Evolutionary conservation across 2,888 invertebrate genomes (phyloP).

Genomic region (Aleiodes testaceus): DNA sequence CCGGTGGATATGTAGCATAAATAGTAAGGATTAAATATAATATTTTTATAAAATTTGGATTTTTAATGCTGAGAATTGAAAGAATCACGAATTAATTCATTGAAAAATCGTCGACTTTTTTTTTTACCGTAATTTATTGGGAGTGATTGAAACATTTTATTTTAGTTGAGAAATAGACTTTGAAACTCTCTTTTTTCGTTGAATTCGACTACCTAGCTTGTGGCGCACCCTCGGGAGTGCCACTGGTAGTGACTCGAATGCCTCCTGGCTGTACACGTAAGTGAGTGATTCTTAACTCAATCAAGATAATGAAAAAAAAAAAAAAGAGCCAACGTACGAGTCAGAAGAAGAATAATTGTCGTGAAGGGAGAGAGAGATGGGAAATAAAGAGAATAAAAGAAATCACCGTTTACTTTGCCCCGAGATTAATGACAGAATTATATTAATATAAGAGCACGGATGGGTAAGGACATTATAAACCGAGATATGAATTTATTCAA

Average conservation of each 20-base stretch:
- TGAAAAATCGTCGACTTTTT: background rate
- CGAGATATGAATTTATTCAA: conserved; percentile 23
- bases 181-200: background rate
- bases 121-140: background rate
- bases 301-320: conserved; percentile 4
- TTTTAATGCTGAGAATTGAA: too few relatives aligned
- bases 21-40: background rate
- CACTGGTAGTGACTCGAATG: background rate
- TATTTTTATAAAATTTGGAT: background rate
- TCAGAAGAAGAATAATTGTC: conserved; percentile 18
- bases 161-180: too few relatives aligned
- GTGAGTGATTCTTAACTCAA: conserved; percentile 20
- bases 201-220: background rate
- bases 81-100: background rate
- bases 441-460: background rate
- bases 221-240: conserved; percentile 8
- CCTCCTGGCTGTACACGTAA: conserved; percentile 13
- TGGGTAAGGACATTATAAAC: background rate
- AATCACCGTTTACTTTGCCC: background rate
- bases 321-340: conserved; percentile 7
- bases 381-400: background rate
- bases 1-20: conserved; percentile 11
- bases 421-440: conserved; percentile 27
- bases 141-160: too few relatives aligned
- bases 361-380: background rate